Base-by-base conservation (phyloP, 2,888 invertebrate species). In the Cremastinae sp. region DNA sequence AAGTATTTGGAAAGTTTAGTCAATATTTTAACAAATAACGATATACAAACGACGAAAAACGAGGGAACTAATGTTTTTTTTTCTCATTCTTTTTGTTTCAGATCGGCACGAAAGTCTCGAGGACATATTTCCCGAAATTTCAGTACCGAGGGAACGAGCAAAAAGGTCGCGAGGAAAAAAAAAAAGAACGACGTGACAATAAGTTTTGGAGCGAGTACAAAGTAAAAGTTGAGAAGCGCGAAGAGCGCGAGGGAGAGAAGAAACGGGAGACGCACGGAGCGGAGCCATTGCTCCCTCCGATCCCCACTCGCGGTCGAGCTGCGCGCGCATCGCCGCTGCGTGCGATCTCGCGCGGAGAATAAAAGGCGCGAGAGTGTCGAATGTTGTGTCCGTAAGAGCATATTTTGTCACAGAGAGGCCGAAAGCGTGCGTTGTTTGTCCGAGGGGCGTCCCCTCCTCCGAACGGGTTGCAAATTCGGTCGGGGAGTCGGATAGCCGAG, bases 241-340 rank as follows among this genome's bases (percentile, higher is more conserved):
- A 38, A 20, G 36, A 65, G 41, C 45, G 61, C 45, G 62, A 53
- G 43, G 43, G 71, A 74, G 69, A 71, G 62, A 66, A 28, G 45
- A 38, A 14, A 38, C 51, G 41, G 47, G 61, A 54, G 62, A 53
- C 36, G 41, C 66, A 74, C 65, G 66, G 62, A 66, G 36, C 59
- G 73, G 49, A 75, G 73, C 75, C 73, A 49, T 70, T 70, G 75
- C 69, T 78, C 68, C 66, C 54, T 36, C 51, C n/a, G n/a, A n/a
- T 36, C 41, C 36, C 51, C 22, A 43, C 43, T 22, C 22, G 22
- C 36, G n/a, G 14, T n/a, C 14, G 20, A 5, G 61, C 9, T 78
- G 78, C 78, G 75, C 72, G 75, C 75, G 75, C 75, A 78, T 59
- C 64, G 20, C 12, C 49, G 54, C 45, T 72, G 78, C 62, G 69